Percentiles rank a stretch among this genome's conserved stretches.
phyloP scores from a whole-genome alignment of 2,113 vertebrate genomes.

The Thinocorus orbignyianus region DNA sequence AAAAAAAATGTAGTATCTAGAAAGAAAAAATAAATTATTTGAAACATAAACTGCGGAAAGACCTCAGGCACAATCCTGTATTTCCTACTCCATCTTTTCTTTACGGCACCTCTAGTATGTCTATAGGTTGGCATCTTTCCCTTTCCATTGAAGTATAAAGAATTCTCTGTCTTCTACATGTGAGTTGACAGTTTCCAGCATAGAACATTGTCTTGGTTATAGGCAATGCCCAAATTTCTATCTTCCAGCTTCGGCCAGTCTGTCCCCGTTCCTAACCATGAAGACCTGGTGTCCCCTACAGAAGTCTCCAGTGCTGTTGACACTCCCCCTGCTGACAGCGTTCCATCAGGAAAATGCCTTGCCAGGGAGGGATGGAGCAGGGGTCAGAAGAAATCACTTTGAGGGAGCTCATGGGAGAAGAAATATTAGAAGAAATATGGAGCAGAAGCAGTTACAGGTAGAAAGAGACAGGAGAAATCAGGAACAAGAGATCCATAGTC shows the following conservation, averaged over 20 bases:
- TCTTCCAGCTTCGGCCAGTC: not conserved
- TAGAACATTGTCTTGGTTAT: not conserved
- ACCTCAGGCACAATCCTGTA: not conserved
- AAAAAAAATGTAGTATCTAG: not conserved
- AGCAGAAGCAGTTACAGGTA: not conserved
- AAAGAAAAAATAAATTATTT: not conserved
- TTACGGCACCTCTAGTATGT: not conserved
- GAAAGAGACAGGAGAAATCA: not conserved
- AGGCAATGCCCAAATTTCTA: not conserved
- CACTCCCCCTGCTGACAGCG: not conserved
- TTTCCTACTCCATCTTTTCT: not conserved
- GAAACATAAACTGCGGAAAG: not conserved
- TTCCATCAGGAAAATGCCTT: not conserved
- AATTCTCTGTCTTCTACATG: not conserved
- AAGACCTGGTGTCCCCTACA: not conserved
- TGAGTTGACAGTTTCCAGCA: not conserved
- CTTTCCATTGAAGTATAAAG: not conserved
- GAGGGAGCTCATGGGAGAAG: not conserved
- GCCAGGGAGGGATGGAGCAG: not conserved
- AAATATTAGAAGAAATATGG: not conserved
- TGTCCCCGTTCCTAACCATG: not conserved
- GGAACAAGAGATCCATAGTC: not conserved
- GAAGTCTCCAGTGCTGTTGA: not conserved
- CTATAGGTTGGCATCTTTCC: not conserved
- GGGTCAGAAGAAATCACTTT: not conserved